Evolutionary conservation across 2,797 vertebrate genomes (phyloP), one percentile per base, ranked within the genome.

Genomic region (Dallia pectoralis): DNA sequence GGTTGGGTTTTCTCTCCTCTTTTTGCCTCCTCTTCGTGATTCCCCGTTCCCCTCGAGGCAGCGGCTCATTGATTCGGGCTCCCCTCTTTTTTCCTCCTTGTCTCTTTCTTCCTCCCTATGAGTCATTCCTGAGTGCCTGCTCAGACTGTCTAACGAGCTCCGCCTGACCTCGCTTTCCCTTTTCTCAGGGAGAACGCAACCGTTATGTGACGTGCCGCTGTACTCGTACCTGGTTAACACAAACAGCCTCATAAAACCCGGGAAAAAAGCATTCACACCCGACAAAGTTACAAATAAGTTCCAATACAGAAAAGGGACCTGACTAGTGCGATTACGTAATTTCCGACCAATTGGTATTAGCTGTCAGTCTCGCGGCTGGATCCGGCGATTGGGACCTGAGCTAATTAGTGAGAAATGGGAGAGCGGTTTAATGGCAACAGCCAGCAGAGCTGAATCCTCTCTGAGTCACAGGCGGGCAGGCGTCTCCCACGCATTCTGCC

Each of bases 401-500:
- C 79, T 85, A 86, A 83, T 81, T 84, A 83, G 87, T 79, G 85
- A 85, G 84, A 88, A 88, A 80, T 71, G 67, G 79, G 87, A 80
- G 48, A 76, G 79, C 76, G 29, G 40, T 81, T 81, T 62, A 70
- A 84, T 92, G 79, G 79, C 81, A 86, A 88, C 78, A 27, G 11
- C 7, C 3, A 79, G 76, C 79, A 77, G 78, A 77, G 62, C 69
- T 69, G 61, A 62, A 76, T 76, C 68, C 49, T 73, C 69, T 82
- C 69, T 92, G 92, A 93, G 91, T 94, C 92, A 93, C 85, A 63
- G 51, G 51, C 51, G n/a, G 19, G 30, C 63, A 32, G 66, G 78
- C 82, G 68, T 81, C 89, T 85, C 87, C 87, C 75, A 76, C 87
- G 72, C 84, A 81, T 87, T 87, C 36, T 36, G 82, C 77, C 40